Conservation (phyloP, 2,888 invertebrate species). For the Aphidoletes aphidimyza region DNA sequence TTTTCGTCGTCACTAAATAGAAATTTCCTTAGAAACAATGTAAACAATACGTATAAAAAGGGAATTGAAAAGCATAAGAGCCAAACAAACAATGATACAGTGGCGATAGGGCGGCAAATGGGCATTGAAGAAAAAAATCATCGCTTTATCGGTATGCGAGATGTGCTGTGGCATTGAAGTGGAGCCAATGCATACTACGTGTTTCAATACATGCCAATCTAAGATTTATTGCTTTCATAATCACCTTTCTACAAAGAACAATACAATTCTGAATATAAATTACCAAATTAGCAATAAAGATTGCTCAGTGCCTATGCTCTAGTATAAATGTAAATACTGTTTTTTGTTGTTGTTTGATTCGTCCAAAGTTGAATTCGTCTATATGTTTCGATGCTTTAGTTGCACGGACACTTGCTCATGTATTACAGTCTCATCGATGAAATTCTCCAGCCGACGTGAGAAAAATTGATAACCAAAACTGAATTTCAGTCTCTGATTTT, state of each 20-base stretch:
- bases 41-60: background rate
- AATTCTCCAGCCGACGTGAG: constrained; percentile 11
- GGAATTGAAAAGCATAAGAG: no score
- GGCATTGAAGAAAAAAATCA: background rate
- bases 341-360: background rate
- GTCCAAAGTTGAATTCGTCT: background rate
- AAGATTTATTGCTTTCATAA: constrained; percentile 46
- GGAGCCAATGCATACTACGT: background rate
- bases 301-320: background rate
- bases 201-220: constrained; percentile 17
- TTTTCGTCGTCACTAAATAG: background rate
- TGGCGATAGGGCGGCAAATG: background rate
- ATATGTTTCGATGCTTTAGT: background rate
- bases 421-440: background rate
- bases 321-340: background rate
- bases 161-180: background rate
- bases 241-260: constrained; percentile 48
- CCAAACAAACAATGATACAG: background rate
- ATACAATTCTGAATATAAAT: constrained; percentile 51
- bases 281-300: constrained; percentile 26
- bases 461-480: constrained; percentile 14
- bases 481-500: background rate
- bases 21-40: background rate
- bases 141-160: background rate
- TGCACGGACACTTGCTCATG: background rate